Evolutionary conservation across 1,140 invertebrate genomes (phyloP), one percentile per base, ranked within the genome.

Genomic region (Drosophila baimaii): DNA sequence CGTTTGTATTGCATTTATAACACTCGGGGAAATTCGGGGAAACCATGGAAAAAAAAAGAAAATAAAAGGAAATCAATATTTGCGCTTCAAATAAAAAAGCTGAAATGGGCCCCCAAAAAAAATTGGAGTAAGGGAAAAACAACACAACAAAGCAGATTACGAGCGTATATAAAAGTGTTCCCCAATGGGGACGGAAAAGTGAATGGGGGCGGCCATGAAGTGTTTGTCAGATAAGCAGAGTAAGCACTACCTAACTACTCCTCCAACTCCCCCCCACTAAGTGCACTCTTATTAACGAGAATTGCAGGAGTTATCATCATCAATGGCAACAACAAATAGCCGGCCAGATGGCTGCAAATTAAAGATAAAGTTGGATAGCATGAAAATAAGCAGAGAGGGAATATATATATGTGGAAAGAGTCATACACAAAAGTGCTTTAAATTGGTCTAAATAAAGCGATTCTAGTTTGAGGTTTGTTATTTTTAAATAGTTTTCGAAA

Each of bases 31-130:
- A 33, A 37, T 43, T 41, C 12, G 21, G 25, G 15, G 5, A 39
- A 55, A 12, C 33, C 29, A 46, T 5, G 15, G 25, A 25, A 31
- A 27, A 10, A 4, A 17, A n/a, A 17, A n/a, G 10, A 61, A 27
- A 31, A 54, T 33, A 73, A 23, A 43, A 27, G 83, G 66, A 88
- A 86, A 86, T 86, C 83, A 86, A 86, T 86, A 86, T 86, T 86
- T 86, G 79, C 68, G 79, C 63, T 72, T 69, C 70, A 76, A 86
- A 86, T 79, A 80, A 68, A 39, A 57, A 62, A 77, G 37, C 56
- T 58, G 55, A 79, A 27, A 17, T 23, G 51, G 41, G 46, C n/a
- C 29, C 51, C n/a, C n/a, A n/a, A n/a, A n/a, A 6, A 61, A 37
- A 52, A 43, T 56, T 13, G 62, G 33, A 43, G 43, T 21, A 47